Evolutionary conservation across 2,888 invertebrate species (phyloP), one percentile per base, ranked within the genome.

Genomic region (Apamea epomidion): DNA sequence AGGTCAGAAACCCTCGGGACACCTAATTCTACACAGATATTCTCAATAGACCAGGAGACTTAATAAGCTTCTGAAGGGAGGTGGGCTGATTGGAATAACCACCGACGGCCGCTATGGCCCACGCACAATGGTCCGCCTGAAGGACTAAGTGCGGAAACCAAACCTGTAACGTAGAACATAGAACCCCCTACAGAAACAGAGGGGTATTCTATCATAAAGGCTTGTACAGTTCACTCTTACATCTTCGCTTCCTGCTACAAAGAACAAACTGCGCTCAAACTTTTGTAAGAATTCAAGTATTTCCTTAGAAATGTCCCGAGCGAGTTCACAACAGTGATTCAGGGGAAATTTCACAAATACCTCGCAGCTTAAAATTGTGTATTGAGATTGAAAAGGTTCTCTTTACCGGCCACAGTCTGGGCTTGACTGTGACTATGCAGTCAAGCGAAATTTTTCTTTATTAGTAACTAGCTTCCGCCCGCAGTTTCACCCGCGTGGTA

Each of bases 231-330:
- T 77, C 54, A 71, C n/a, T 48, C 76, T 68, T 42, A 76, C 68
- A 67, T 82, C 42, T 71, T 62, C 65, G 25, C 37, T 29, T 48
- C 18, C 48, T 42, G 21, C 67, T 67, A 78, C 79, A 89, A 87
- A 89, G 85, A 48, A 60, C 68, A 42, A 87, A 80, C 76, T 80
- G 37, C 58, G 58, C 54, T 73, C 67, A 69, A 84, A 89, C 73
- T 82, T 84, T 79, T 80, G 71, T 76, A 78, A 84, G 80, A 84
- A 88, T 83, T 87, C 84, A 79, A 83, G 80, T 76, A 84, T 82
- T 80, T 89, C 71, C 81, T 79, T 42, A 73, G 82, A 82, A 87
- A 87, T 79, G 76, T 81, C 78, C 74, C 74, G 58, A 67, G 42
- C 45, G 54, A 72, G 68, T 84, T 81, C 82, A 80, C 73, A 81